A percentile compares a stretch with the other conserved stretches of the same genome.
Conservation (phyloP, 2,888 invertebrate genomes). For the Calliscelio sp. region DNA sequence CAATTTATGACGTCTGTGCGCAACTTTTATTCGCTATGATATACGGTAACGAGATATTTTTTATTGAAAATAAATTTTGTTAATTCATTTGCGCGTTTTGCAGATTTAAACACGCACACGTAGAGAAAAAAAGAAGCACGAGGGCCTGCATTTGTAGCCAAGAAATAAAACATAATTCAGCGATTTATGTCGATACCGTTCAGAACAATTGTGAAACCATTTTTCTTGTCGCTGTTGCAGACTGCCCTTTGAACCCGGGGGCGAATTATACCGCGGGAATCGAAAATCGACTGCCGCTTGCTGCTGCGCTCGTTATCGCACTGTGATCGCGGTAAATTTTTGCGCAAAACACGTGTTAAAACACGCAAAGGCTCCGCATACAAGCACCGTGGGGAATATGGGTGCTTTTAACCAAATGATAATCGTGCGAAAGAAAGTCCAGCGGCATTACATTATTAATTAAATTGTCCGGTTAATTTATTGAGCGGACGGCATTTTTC, state of each 20-base stretch:
- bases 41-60: conserved; percentile 46
- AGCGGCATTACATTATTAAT: conserved; percentile 41
- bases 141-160: conserved; percentile 23
- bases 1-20: conserved; percentile 56
- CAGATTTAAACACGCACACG: conserved; percentile 18
- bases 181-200: conserved; percentile 49
- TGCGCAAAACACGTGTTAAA: conserved; percentile 82
- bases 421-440: conserved; percentile 63
- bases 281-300: conserved; percentile 69
- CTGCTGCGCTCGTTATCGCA: conserved; percentile 63
- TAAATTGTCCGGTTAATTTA: conserved; percentile 50
- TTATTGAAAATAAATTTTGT: conserved; percentile 54
- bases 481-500: background rate
- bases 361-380: conserved; percentile 75
- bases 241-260: conserved; percentile 34
- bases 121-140: background rate
- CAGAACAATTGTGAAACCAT: conserved; percentile 38
- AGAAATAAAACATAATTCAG: conserved; percentile 51
- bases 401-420: conserved; percentile 67
- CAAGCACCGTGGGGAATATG: conserved; percentile 36
- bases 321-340: conserved; percentile 81
- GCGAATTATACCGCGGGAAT: conserved; percentile 61
- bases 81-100: conserved; percentile 40
- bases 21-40: conserved; percentile 60
- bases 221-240: conserved; percentile 40